Conservation (phyloP, 2,113 vertebrate genomes). For the Peucedramus taeniatus region DNA sequence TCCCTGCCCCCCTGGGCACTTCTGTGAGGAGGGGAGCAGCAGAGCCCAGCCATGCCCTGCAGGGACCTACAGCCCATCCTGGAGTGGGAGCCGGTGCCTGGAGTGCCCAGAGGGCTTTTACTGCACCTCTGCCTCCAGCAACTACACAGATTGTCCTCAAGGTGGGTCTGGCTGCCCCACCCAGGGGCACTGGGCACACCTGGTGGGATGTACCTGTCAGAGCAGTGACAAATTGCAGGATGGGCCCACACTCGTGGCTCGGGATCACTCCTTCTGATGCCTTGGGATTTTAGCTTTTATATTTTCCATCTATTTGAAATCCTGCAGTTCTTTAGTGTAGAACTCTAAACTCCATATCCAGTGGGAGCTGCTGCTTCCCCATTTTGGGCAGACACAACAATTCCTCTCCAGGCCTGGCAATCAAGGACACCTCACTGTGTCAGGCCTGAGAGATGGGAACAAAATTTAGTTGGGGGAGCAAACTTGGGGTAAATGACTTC, state of each 20-base stretch:
- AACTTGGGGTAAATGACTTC: not conserved
- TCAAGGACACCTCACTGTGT: not conserved
- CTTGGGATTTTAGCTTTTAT: rapidly evolving
- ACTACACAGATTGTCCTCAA: slow-evolving; percentile 1
- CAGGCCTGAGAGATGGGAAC: not conserved
- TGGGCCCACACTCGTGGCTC: rapidly evolving
- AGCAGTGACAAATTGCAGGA: not conserved
- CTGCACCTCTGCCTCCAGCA: slow-evolving; percentile 19
- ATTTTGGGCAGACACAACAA: not conserved
- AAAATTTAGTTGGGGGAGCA: not conserved
- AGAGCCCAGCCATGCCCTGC: slow-evolving; percentile 76
- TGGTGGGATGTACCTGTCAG: rapidly evolving
- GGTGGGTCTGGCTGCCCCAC: slow-evolving; percentile 5
- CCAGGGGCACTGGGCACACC: rapidly evolving
- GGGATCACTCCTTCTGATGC: not conserved
- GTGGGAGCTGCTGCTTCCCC: not conserved
- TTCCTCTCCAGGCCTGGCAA: not conserved
- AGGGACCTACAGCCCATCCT: slow-evolving; percentile 73
- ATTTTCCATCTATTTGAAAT: rapidly evolving
- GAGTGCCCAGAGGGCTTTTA: slow-evolving; percentile 63
- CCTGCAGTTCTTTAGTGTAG: not conserved
- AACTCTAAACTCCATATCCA: not conserved
- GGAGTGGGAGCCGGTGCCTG: slow-evolving; percentile 17
- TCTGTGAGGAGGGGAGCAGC: slow-evolving; percentile 75
- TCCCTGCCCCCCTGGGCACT: slow-evolving; percentile 78